Base-by-base conservation (phyloP, 2,797 vertebrate genomes). In the Helarctos malayanus region DNA sequence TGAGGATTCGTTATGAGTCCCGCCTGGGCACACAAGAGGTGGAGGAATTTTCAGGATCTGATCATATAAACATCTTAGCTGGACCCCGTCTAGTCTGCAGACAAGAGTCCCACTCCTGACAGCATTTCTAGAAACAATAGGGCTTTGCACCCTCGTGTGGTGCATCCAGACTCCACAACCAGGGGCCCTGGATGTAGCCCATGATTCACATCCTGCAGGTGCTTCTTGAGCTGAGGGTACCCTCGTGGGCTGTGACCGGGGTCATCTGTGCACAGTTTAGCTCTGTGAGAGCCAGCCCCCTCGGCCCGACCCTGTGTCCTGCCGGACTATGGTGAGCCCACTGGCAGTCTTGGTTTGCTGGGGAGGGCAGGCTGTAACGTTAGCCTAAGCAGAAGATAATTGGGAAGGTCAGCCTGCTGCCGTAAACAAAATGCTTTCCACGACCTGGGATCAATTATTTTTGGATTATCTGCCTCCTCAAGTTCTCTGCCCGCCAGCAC, bases 381-480 rank as follows among this genome's bases (percentile, higher is more conserved):
- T 94, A 97, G 94, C 95, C 97, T 98, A 95, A 97, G 97, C 93
- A 82, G 94, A 94, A 82, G 87, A 94, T 94, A 97, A 97, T 97
- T 97, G 90, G 97, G 97, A 97, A 97, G 94, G 86, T 75, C 95
- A 59, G 82, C 41, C 79, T 65, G 65, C 41, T 61, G 69, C 63
- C 0, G 27, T 93, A 93, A 97, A 97, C 97, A 98, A 96, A 98
- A 96, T 97, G 97, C 98, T 92, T 97, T 97, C 95, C 81, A 29
- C 4, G 23, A 97, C 96, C 94, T 85, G 91, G 93, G 94, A 97
- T 98, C 97, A 98, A 98, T 98, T 98, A 98, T 90, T 97, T 98
- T 97, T 93, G 98, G 98, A 98, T 98, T 98, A 98, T 97, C 95
- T 97, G 63, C 93, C 94, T 97, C 95, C 97, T 97, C 94, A 15